These are phyloP conservation scores for Dinocampus coccinellae DNA, from an alignment of 2,888 invertebrate species.

Conservation along the genomic window DNA sequence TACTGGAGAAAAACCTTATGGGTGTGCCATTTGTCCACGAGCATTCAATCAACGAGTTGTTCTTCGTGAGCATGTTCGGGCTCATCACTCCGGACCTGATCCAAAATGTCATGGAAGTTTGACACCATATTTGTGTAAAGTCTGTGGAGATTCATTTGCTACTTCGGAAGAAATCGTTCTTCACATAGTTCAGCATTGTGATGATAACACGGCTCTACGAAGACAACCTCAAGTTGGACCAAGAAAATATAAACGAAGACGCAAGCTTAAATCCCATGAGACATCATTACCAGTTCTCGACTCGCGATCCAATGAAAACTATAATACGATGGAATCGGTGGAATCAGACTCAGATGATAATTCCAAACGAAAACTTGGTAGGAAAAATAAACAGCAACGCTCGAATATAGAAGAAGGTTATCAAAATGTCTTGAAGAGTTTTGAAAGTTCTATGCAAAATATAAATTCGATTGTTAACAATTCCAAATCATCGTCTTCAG, in stretches of 20 bases:
- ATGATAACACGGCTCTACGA: conserved; percentile 85
- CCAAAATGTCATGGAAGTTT: conserved; percentile 75
- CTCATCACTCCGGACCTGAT: conserved; percentile 88
- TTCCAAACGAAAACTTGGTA: conserved; percentile 62
- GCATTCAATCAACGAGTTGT: conserved; percentile 91
- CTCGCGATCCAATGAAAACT: conserved; percentile 53
- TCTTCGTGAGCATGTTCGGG: conserved; percentile 85
- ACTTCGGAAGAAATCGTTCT: conserved; percentile 83
- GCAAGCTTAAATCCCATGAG: conserved; percentile 80
- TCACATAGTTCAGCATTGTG: conserved; percentile 88
- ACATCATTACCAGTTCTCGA: conserved; percentile 40
- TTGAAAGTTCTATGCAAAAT: conserved; percentile 65
- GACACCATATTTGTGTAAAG: conserved; percentile 81
- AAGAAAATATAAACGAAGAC: conserved; percentile 84
- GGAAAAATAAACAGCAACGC: conserved; percentile 62
- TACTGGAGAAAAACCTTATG: conserved; percentile 89
- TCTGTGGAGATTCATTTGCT: conserved; percentile 79
- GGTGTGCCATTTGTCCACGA: conserved; percentile 87
- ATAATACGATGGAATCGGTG: conserved; percentile 55
- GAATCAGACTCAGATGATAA: conserved; percentile 67
- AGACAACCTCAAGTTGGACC: conserved; percentile 84
- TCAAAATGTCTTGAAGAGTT: conserved; percentile 65
- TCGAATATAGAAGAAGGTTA: conserved; percentile 62
- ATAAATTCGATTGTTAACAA: conserved; percentile 69
- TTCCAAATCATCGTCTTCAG: conserved; percentile 63